Evolutionary conservation across 2,888 invertebrate genomes (phyloP), one percentile per base, ranked within the genome.

Genomic region (Limenitis arthemis): DNA sequence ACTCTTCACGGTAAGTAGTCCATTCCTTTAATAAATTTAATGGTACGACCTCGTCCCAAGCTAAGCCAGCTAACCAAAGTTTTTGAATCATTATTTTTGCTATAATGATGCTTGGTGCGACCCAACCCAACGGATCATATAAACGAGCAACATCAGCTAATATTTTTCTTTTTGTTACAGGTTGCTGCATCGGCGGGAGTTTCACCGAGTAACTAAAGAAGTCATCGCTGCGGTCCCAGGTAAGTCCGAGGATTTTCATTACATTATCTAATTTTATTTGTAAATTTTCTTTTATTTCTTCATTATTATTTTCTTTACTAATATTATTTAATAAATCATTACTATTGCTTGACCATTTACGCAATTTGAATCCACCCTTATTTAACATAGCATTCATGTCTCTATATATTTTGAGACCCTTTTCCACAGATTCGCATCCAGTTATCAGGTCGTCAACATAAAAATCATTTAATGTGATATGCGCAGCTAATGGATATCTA

Each of bases 361-460:
- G 60, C 6, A 69, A 44, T 8, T 55, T 43, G 46, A 69, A 68
- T 9, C 68, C 66, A 8, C 63, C 67, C 29, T 50, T 49, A 11
- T 38, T 56, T 31, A 69, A 43, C 8, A 70, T 41, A 12, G 37
- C 39, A 9, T 56, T 63, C 31, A 65, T 52, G 51, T 66, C 58
- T 37, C 60, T 49, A 34, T 56, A 49, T 8, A 66, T 8, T 11
- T 48, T 31, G 49, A 56, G n/a, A 30, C 36, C 54, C 48, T 54
- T 42, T 61, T 59, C 34, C 52, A 60, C 6, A 48, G 44, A 49
- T n/a, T 56, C 28, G 41, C 60, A 57, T 6, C 59, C 60, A 0
- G 59, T 56, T 54, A 63, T 54, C 5, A 61, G 46, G 41, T 63
- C 61, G 28, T 63, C 63, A 53, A 62, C 55, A 12, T 60, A 61